These are phyloP conservation scores for Ptilodon capucinus DNA, from an alignment of 2,888 invertebrate species.

Conservation along the genomic window DNA sequence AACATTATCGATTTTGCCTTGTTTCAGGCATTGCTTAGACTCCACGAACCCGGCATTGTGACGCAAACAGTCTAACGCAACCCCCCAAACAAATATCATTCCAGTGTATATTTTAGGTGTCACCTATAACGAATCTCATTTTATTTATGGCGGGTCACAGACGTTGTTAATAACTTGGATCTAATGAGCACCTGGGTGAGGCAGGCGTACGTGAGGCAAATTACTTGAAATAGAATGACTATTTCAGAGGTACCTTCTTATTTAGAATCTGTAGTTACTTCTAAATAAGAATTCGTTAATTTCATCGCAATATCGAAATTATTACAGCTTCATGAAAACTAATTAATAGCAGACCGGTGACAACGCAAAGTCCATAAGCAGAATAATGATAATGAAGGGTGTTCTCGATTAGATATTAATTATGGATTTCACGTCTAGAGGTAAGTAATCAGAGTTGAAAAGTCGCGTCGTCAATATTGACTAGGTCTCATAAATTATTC, in stretches of 20 bases:
- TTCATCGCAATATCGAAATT: too few species aligned
- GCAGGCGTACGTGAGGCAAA: neutral
- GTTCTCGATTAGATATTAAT: constrained; percentile 31
- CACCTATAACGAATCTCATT: constrained; percentile 7
- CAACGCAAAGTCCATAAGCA: constrained; percentile 13
- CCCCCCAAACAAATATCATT: constrained; percentile 23
- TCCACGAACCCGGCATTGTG: constrained; percentile 45
- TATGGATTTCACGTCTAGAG: constrained; percentile 48
- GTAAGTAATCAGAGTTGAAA: constrained; percentile 53
- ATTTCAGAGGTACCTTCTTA: constrained; percentile 2
- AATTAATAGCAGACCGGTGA: constrained; percentile 18
- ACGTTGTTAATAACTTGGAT: neutral
- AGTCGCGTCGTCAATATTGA: constrained; percentile 49
- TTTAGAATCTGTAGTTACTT: too few species aligned
- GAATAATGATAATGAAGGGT: constrained; percentile 27
- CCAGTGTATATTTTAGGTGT: constrained; percentile 27
- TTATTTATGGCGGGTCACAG: neutral
- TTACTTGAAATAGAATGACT: neutral
- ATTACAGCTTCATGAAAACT: constrained; percentile 22
- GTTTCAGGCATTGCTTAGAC: constrained; percentile 66
- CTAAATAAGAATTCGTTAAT: too few species aligned
- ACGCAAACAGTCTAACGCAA: constrained; percentile 40
- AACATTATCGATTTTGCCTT: constrained; percentile 72
- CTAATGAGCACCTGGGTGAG: neutral
- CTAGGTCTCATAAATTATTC: constrained; percentile 42